phyloP scores from a whole-genome alignment of 2,888 invertebrate species.

The Heliconius aoede region DNA sequence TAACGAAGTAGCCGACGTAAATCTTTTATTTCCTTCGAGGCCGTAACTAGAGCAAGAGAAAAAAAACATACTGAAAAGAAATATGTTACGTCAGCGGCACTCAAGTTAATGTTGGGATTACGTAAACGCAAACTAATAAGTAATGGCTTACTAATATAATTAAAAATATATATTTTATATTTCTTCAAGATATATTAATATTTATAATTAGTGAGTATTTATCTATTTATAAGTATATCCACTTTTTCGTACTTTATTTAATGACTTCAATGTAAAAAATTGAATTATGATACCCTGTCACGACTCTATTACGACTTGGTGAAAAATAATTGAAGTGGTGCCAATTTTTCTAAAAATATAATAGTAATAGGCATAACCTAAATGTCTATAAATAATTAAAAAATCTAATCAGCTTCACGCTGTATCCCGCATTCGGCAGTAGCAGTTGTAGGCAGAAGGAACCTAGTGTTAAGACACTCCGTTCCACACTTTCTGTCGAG shows the following conservation, averaged over 20 bases:
- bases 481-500: no score
- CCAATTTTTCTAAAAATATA: slow-evolving; percentile 1
- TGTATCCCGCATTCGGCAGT: no score
- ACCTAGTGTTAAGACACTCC: no score
- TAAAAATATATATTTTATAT: background rate
- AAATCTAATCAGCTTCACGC: no score
- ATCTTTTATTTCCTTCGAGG: slow-evolving; percentile 68
- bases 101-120: slow-evolving; percentile 60
- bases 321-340: slow-evolving; percentile 16
- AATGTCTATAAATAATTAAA: background rate
- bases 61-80: slow-evolving; percentile 75
- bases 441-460: no score
- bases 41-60: slow-evolving; percentile 72
- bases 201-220: background rate
- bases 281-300: background rate
- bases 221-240: background rate
- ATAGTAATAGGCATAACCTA: background rate
- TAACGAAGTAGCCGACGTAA: slow-evolving; percentile 60
- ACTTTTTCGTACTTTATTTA: background rate
- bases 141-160: background rate
- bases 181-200: no score
- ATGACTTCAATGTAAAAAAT: background rate
- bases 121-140: background rate
- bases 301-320: background rate
- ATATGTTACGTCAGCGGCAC: slow-evolving; percentile 62